Evolutionary conservation across 2,888 invertebrate species (phyloP).

Genomic region (Choristoneura rosaceana): DNA sequence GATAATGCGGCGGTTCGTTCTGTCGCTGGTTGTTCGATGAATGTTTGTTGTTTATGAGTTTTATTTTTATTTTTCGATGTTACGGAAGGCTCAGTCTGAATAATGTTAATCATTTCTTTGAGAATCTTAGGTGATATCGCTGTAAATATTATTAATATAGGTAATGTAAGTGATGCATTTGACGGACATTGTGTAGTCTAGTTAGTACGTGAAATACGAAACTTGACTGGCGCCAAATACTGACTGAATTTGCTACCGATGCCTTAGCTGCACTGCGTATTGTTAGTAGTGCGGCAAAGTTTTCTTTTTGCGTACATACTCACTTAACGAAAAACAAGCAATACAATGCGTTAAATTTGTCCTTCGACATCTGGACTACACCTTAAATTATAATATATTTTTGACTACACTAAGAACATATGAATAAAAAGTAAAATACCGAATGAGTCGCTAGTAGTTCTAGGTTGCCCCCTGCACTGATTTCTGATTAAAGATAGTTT

Average conservation of each 20-base stretch:
- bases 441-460: not conserved
- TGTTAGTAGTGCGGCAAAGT: constrained; percentile 13
- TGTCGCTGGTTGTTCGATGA: constrained; percentile 72
- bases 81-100: constrained; percentile 79
- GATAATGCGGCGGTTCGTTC: constrained; percentile 68
- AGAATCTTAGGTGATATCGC: constrained; percentile 53
- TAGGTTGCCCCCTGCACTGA: not conserved
- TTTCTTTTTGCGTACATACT: constrained; percentile 4
- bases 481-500: constrained; percentile 6
- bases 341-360: constrained; percentile 25
- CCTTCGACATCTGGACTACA: not conserved
- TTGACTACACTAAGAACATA: not conserved
- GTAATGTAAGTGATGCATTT: constrained; percentile 48
- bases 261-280: constrained; percentile 37
- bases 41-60: constrained; percentile 82
- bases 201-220: constrained; percentile 37
- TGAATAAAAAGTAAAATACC: not conserved
- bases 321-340: constrained; percentile 12
- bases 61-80: constrained; percentile 79
- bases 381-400: not conserved
- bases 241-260: constrained; percentile 39
- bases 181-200: constrained; percentile 47
- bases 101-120: constrained; percentile 84
- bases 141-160: constrained; percentile 51
- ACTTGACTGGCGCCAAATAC: constrained; percentile 39